Conservation (phyloP, 2,888 invertebrate genomes). For the Sipunculus nudus region DNA sequence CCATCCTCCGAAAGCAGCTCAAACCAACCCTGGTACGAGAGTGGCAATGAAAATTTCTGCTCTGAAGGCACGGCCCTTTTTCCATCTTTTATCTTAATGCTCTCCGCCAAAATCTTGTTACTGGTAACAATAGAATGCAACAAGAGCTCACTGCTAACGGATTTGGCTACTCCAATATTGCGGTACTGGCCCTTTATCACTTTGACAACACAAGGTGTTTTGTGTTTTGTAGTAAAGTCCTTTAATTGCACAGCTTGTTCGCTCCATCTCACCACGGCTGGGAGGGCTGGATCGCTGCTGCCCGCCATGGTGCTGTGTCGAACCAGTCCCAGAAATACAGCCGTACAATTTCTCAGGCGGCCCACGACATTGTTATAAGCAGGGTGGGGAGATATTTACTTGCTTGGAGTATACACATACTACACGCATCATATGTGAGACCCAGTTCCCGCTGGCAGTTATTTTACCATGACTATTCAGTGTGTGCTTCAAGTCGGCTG, state of each 20-base stretch:
- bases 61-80: constrained; percentile 24
- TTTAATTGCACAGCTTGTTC: constrained; percentile 56
- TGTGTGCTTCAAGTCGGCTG: no score
- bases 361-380: no score
- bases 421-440: no score
- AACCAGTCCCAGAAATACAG: no score
- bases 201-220: constrained; percentile 86
- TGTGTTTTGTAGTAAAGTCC: constrained; percentile 73
- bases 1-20: constrained; percentile 95
- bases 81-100: constrained; percentile 31
- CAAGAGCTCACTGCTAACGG: constrained; percentile 85
- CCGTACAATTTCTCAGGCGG: no score
- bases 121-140: constrained; percentile 80
- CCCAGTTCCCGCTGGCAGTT: no score
- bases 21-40: constrained; percentile 90
- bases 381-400: no score
- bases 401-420: no score
- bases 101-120: constrained; percentile 73
- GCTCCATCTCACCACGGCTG: constrained; percentile 57
- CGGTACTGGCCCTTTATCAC: constrained; percentile 94
- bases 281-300: no score
- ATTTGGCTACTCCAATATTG: constrained; percentile 84
- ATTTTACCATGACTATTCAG: no score
- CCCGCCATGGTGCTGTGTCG: no score
- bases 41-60: constrained; percentile 84